Evolutionary conservation across 2,797 vertebrate genomes (phyloP).

Genomic region (Geotrypetes seraphini): DNA sequence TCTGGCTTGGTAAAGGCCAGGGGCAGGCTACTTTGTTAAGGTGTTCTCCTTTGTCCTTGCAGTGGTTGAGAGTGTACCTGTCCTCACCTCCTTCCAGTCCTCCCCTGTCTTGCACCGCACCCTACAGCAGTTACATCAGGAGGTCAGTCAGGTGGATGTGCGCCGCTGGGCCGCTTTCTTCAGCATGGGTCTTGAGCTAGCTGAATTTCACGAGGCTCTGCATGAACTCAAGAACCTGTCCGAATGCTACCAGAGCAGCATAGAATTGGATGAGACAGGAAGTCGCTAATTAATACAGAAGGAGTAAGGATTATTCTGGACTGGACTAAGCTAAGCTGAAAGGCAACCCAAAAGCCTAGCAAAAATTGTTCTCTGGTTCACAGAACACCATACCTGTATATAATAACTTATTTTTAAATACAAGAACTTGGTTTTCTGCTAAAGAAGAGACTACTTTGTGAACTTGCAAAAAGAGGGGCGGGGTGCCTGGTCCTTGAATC

Average conservation of each 20-base stretch:
- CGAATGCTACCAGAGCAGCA: conserved; percentile 47
- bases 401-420: neutral
- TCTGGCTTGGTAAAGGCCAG: too few relatives aligned
- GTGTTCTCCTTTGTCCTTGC: neutral
- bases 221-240: conserved; percentile 61
- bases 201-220: conserved; percentile 62
- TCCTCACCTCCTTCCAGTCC: conserved; percentile 69
- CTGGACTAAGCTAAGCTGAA: too few relatives aligned
- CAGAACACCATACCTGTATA: too few relatives aligned
- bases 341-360: too few relatives aligned
- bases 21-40: rapidly evolving
- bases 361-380: neutral
- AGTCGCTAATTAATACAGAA: too few relatives aligned
- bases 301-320: too few relatives aligned
- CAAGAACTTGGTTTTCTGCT: neutral
- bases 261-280: neutral
- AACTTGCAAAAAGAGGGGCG: too few relatives aligned
- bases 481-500: too few relatives aligned
- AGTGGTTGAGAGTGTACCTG: conserved; percentile 49
- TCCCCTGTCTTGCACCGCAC: conserved; percentile 31
- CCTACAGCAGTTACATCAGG: conserved; percentile 45
- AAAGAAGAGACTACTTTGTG: too few relatives aligned
- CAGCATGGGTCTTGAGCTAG: conserved; percentile 53
- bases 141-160: conserved; percentile 21
- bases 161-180: conserved; percentile 65